Evolutionary conservation across 2,113 vertebrate species (phyloP).

Genomic region (Asarcornis scutulata): DNA sequence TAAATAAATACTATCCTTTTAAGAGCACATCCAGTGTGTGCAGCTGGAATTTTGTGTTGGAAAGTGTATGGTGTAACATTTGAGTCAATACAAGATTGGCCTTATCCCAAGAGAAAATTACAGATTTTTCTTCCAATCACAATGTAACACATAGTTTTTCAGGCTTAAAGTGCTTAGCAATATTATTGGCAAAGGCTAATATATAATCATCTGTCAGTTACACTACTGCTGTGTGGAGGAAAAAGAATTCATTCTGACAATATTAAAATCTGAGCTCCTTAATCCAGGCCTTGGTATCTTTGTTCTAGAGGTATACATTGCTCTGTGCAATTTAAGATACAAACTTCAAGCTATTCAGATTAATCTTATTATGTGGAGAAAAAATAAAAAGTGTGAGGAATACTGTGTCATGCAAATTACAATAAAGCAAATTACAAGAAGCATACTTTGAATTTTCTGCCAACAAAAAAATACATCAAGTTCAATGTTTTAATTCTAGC

Average conservation of each 20-base stretch:
- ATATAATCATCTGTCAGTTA: conserved; percentile 75
- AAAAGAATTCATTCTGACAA: conserved; percentile 62
- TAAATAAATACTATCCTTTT: background rate
- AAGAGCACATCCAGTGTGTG: background rate
- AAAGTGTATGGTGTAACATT: background rate
- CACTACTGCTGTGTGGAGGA: conserved; percentile 37
- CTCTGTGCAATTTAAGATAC: background rate
- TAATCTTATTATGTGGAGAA: background rate
- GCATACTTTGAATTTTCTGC: background rate
- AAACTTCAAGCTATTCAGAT: background rate
- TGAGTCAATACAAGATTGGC: conserved; percentile 38
- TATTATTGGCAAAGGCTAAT: conserved; percentile 65
- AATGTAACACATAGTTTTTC: conserved; percentile 62
- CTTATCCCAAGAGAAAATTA: conserved; percentile 65
- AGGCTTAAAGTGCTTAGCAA: conserved; percentile 53
- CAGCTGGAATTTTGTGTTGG: conserved; percentile 44
- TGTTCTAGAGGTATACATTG: conserved; percentile 37
- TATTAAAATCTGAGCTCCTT: conserved; percentile 68
- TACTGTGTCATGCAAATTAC: background rate
- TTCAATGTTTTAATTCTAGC: background rate
- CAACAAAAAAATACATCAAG: background rate
- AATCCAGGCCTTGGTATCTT: conserved; percentile 53
- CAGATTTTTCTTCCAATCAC: conserved; percentile 64
- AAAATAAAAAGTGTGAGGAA: background rate
- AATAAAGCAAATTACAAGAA: background rate